Conservation (phyloP, 2,888 invertebrate species). For the Pardosa pseudoannulata region DNA sequence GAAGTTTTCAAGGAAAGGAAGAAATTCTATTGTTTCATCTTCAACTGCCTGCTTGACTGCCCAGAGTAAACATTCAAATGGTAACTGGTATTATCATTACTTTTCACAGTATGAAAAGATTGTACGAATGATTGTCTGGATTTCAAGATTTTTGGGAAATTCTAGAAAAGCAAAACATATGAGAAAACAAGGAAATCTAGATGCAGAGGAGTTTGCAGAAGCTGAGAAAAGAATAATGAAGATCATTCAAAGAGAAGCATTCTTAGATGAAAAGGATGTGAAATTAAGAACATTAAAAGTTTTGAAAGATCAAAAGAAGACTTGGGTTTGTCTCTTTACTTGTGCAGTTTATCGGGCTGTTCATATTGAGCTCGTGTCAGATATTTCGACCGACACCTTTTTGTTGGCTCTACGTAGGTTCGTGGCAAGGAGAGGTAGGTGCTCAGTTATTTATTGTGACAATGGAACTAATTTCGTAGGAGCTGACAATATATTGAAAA, state of each 20-base stretch:
- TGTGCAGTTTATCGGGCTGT: not conserved
- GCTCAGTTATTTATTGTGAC: not conserved
- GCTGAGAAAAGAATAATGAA: not conserved
- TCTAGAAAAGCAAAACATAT: too few species aligned
- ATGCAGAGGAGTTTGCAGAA: not conserved
- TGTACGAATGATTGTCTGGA: too few species aligned
- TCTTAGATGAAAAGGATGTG: too few species aligned
- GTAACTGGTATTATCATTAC: too few species aligned
- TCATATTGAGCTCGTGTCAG: not conserved
- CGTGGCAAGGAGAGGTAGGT: not conserved
- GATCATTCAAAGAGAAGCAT: conserved; percentile 19
- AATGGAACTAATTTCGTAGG: not conserved
- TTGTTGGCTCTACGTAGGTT: too few species aligned
- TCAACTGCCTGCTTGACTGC: not conserved
- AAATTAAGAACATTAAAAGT: too few species aligned
- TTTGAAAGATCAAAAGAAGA: too few species aligned
- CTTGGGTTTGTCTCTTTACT: not conserved
- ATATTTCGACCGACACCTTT: too few species aligned
- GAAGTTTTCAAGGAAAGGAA: not conserved
- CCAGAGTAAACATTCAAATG: not conserved
- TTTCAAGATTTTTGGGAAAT: too few species aligned
- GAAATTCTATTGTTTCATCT: not conserved
- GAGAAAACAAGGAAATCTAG: too few species aligned
- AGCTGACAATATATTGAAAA: not conserved
- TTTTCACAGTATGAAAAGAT: too few species aligned